These are phyloP conservation scores for Porites evermanni DNA, from an alignment of 92 coral and sea anemone genomes.

Conservation along the genomic window DNA sequence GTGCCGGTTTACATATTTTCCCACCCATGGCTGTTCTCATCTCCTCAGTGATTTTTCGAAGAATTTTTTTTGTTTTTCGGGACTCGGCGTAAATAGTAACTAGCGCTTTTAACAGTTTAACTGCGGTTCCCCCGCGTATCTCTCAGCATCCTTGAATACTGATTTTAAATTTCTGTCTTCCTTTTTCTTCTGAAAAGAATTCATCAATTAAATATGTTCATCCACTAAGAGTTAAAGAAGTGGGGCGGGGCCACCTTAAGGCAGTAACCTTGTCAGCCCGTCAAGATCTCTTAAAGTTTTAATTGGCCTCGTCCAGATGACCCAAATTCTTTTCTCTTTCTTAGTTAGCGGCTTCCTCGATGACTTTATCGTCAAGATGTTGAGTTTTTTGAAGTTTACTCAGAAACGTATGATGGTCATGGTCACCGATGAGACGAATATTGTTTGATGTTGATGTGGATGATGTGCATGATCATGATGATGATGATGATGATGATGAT, in stretches of 20 bases:
- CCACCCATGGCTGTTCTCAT: background rate
- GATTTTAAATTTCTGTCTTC: background rate
- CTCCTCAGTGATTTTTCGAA: background rate
- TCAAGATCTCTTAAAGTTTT: slow-evolving; percentile 42
- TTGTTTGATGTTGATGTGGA: no score
- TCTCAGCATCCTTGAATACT: slow-evolving; percentile 13
- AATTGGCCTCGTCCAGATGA: slow-evolving; percentile 12
- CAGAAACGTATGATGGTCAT: no score
- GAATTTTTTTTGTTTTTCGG: background rate
- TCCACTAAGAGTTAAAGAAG: slow-evolving; percentile 10
- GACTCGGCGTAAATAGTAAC: background rate
- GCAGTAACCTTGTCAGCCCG: slow-evolving; percentile 35
- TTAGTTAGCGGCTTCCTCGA: no score
- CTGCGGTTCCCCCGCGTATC: slow-evolving; percentile 17
- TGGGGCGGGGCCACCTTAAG: slow-evolving; percentile 2
- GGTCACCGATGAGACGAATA: no score
- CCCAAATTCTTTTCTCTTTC: no score
- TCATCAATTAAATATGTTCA: background rate
- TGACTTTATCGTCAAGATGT: no score
- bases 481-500: no score
- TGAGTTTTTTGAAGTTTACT: no score
- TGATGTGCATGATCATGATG: no score
- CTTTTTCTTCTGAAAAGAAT: slow-evolving; percentile 13
- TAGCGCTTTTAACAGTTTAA: background rate
- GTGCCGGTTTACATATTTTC: background rate